phyloP scores from a whole-genome alignment of 2,797 vertebrate genomes.

The Characodon lateralis region DNA sequence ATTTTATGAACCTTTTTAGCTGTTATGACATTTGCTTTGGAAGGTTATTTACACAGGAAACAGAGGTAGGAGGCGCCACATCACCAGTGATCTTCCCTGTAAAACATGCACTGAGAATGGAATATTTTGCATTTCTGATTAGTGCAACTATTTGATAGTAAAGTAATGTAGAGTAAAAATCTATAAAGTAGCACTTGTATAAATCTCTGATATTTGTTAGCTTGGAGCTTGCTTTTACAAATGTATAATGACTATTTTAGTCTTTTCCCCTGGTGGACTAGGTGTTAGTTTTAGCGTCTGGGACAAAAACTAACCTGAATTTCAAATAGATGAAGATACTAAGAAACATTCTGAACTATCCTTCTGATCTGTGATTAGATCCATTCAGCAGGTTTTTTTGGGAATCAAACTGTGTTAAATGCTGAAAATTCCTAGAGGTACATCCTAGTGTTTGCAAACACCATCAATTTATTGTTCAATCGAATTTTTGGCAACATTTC shows the following conservation, averaged over 20 bases:
- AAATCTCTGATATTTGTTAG: neutral
- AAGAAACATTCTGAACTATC: neutral
- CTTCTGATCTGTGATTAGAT: slow-evolving; percentile 17
- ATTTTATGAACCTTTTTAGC: neutral
- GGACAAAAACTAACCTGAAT: neutral
- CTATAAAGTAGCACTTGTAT: neutral
- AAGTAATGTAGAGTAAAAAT: neutral
- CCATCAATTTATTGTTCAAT: slow-evolving; percentile 30
- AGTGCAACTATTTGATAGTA: neutral
- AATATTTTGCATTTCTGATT: neutral
- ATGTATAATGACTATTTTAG: neutral
- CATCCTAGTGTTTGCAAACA: slow-evolving; percentile 11
- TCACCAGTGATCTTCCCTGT: neutral
- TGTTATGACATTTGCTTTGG: neutral
- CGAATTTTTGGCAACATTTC: slow-evolving; percentile 20
- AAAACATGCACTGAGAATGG: neutral
- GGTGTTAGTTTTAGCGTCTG: neutral
- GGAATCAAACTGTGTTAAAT: slow-evolving; percentile 12
- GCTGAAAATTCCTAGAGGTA: slow-evolving; percentile 28
- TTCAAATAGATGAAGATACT: neutral
- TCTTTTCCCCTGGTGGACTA: neutral
- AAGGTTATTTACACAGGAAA: neutral
- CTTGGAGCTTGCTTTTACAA: neutral
- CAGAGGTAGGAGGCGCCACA: neutral
- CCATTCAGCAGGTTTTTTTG: slow-evolving; percentile 52